A percentile compares a stretch with the other conserved stretches of the same genome.
Evolutionary conservation across 1,140 invertebrate species (phyloP).

Genomic region (Ruditapes philippinarum): DNA sequence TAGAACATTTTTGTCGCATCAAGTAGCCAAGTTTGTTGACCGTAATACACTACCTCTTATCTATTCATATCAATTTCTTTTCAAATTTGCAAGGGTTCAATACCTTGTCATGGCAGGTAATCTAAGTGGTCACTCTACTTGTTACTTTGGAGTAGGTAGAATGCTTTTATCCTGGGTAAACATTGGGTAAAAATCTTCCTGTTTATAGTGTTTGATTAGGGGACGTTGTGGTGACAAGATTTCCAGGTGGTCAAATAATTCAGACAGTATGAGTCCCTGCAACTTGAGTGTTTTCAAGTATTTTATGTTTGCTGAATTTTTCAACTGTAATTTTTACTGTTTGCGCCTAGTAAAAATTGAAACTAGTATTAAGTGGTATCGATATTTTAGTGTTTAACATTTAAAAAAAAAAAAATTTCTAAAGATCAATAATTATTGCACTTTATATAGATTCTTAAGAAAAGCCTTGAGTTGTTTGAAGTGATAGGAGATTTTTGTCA

Average conservation of each 20-base stretch:
- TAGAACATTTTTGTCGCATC: background rate
- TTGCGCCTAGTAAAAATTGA: too few species aligned
- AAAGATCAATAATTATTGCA: too few species aligned
- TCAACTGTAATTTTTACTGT: too few species aligned
- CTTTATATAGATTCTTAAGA: too few species aligned
- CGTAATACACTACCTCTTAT: background rate
- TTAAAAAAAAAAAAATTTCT: too few species aligned
- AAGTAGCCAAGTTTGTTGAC: background rate
- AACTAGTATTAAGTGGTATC: too few species aligned
- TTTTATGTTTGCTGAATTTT: too few species aligned
- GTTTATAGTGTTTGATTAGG: background rate
- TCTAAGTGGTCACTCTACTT: background rate
- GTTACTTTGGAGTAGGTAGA: conserved; percentile 24
- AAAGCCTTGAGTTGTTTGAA: too few species aligned
- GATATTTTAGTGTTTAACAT: too few species aligned
- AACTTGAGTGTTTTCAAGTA: too few species aligned
- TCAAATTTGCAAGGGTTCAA: background rate
- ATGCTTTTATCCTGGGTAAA: conserved; percentile 29
- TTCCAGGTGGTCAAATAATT: background rate
- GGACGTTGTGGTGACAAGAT: background rate
- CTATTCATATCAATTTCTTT: background rate
- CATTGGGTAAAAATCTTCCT: background rate
- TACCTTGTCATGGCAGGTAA: background rate
- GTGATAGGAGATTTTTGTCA: too few species aligned
- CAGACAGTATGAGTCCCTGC: too few species aligned